Evolutionary conservation across 2,797 vertebrate genomes (phyloP), one percentile per base, ranked within the genome.

Genomic region (Gadopsis bispinosus): DNA sequence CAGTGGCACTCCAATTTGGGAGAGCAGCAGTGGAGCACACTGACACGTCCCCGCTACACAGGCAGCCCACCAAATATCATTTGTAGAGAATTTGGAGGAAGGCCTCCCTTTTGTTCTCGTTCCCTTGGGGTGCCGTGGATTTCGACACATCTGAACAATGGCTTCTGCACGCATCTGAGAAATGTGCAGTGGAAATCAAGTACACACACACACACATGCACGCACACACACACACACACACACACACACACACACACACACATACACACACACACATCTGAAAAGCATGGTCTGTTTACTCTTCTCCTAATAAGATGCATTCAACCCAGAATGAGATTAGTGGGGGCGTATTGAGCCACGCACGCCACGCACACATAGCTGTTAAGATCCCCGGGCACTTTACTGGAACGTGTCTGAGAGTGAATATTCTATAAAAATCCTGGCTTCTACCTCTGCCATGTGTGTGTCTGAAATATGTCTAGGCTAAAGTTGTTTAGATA

Each of bases 231-330:
- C 31, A 37, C 37, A 37, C 35, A 55, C 29, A 62, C 13, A 53
- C 37, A 62, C 56, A 29, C 31, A 53, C 41, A 43, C 56, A 43
- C n/a, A n/a, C n/a, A 2, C 35, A 55, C 29, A 63, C 9, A 53
- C 37, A 62, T 50, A 26, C 39, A 51, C 35, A 35, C 7, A 35
- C 35, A 33, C 5, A 58, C 35, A 37, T 22, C 43, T 67, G 51
- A 53, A 37, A 72, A 58, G 33, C 65, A 48, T n/a, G 13, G 41
- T 77, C 43, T 82, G 74, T 87, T 84, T 77, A 79, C 67, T 81
- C 56, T 64, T 59, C 43, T 71, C 35, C 65, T 86, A 86, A 84
- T 85, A 81, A 83, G 87, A 90, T 77, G 60, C 80, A 83, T 83
- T 75, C 66, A 85, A 78, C 67, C 87, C 83, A 75, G 78, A 43